Conservation (phyloP, 2,888 invertebrate genomes). For the Philereme transversata region DNA sequence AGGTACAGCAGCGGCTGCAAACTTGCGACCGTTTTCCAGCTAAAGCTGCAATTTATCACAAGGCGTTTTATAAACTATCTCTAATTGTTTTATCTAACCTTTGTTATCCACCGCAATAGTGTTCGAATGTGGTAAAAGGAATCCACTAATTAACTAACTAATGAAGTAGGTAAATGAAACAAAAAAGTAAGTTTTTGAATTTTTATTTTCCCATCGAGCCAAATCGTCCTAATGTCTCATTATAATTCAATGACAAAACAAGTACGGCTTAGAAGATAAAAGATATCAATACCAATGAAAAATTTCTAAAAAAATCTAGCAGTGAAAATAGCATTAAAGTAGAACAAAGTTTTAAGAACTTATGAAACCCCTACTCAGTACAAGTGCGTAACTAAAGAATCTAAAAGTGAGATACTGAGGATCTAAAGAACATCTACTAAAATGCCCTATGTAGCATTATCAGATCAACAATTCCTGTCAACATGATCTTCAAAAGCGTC, state of each 20-base stretch:
- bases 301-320: conserved; percentile 7
- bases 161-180: conserved; percentile 32
- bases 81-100: no score
- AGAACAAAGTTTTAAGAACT: conserved; percentile 10
- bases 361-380: conserved; percentile 11
- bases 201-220: conserved; percentile 64
- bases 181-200: conserved; percentile 33
- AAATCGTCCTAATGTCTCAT: conserved; percentile 48
- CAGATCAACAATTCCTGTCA: conserved; percentile 24
- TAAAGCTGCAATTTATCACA: no score
- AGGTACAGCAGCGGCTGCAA: no score
- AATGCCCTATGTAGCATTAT: conserved; percentile 8
- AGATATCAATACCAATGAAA: background rate
- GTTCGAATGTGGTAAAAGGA: no score
- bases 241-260: conserved; percentile 39
- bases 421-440: conserved; percentile 6
- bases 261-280: conserved; percentile 28
- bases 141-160: no score
- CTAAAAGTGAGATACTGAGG: conserved; percentile 12
- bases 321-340: conserved; percentile 9
- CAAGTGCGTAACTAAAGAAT: conserved; percentile 10
- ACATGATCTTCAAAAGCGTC: conserved; percentile 17
- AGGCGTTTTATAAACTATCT: no score
- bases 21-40: no score
- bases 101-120: no score